These are phyloP conservation scores for Pristionchus mayeri DNA, from an alignment of 2,888 invertebrate species.

Conservation along the genomic window DNA sequence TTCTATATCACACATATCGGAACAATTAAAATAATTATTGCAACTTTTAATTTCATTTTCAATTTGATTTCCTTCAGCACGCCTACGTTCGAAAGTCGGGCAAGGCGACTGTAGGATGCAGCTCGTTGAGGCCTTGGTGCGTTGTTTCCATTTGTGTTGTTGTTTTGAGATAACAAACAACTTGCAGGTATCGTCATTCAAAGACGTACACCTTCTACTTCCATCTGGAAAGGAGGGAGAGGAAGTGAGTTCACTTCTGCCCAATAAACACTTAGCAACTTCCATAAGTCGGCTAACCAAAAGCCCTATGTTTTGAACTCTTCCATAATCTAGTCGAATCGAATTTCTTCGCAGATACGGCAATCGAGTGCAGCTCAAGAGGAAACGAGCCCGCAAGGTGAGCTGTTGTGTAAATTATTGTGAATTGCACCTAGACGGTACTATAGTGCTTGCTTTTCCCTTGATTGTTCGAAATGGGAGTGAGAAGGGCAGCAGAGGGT, in stretches of 20 bases:
- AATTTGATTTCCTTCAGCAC: constrained; percentile 7
- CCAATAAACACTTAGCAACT: not conserved
- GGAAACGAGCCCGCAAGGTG: constrained; percentile 42
- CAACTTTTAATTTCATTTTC: not conserved
- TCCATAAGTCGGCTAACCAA: too few species aligned
- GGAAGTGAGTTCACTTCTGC: constrained; percentile 46
- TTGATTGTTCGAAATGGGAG: not conserved
- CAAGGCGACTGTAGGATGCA: constrained; percentile 32
- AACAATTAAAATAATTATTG: too few species aligned
- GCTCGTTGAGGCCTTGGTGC: constrained; percentile 31
- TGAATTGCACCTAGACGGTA: not conserved
- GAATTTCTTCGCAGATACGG: constrained; percentile 39
- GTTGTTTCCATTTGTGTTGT: not conserved
- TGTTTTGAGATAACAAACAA: not conserved
- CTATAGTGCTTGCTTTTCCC: constrained; percentile 23
- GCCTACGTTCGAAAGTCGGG: constrained; percentile 37
- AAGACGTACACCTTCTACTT: constrained; percentile 65
- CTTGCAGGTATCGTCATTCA: constrained; percentile 37
- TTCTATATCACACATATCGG: too few species aligned
- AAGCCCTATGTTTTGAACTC: too few species aligned
- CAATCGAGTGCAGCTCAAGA: constrained; percentile 33
- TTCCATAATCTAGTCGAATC: too few species aligned
- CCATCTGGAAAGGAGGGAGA: constrained; percentile 59
- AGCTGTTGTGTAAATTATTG: not conserved
- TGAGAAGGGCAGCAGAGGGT: not conserved